These are phyloP conservation scores for Sciurus vulgaris DNA, from an alignment of 2,797 vertebrate species.

Conservation along the genomic window DNA sequence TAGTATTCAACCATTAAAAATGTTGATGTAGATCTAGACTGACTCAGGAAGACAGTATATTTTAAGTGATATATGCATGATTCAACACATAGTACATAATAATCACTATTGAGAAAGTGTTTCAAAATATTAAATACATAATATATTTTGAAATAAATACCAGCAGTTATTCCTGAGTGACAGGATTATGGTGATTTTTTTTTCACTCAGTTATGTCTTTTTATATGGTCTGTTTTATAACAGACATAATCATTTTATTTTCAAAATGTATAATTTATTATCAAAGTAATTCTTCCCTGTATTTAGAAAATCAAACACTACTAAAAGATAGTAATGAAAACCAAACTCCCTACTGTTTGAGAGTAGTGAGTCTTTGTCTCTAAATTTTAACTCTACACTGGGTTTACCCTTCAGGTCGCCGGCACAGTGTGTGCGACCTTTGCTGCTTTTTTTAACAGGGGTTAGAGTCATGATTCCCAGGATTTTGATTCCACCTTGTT, in stretches of 20 bases:
- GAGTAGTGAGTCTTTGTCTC: not conserved
- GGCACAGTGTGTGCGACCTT: not conserved
- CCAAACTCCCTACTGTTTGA: not conserved
- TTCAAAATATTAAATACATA: not conserved
- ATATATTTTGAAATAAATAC: constrained; percentile 7
- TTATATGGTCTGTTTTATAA: constrained; percentile 10
- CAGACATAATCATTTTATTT: not conserved
- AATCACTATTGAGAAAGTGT: not conserved
- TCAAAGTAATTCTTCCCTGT: constrained; percentile 17
- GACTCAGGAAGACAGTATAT: not conserved
- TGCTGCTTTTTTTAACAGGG: not conserved
- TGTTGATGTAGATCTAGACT: not conserved
- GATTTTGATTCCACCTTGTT: not conserved
- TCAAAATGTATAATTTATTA: constrained; percentile 47
- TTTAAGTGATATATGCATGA: not conserved
- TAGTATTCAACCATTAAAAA: not conserved
- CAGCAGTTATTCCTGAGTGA: not conserved
- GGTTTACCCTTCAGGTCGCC: not conserved
- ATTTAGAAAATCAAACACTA: constrained; percentile 32
- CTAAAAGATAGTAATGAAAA: constrained; percentile 29
- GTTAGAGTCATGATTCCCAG: not conserved
- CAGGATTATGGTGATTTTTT: not conserved
- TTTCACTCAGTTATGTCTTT: not conserved
- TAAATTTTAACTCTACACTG: not conserved
- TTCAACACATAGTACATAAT: not conserved